Evolutionary conservation across 2,888 invertebrate species (phyloP).

Genomic region (Cyclophora albipunctata): DNA sequence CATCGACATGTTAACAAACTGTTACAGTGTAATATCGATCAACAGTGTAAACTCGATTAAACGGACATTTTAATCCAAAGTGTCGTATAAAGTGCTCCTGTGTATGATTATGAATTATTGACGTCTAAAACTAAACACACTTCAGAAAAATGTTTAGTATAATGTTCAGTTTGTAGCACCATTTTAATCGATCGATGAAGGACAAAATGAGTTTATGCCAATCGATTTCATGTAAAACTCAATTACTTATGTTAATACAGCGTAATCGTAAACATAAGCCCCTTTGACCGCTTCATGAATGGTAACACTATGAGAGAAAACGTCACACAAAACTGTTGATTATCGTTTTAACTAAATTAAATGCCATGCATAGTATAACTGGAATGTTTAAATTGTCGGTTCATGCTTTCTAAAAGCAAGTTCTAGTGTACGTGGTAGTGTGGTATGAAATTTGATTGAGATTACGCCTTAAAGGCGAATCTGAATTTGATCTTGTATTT

Average conservation of each 20-base stretch:
- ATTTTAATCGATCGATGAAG: constrained; percentile 18
- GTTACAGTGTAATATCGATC: constrained; percentile 12
- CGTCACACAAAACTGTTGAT: constrained; percentile 18
- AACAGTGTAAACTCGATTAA: constrained; percentile 14
- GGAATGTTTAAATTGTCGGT: constrained; percentile 11
- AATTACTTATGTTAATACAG: constrained; percentile 19
- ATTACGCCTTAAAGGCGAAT: constrained; percentile 2
- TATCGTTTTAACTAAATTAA: constrained; percentile 8
- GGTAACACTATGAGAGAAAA: constrained; percentile 21
- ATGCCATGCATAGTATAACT: constrained; percentile 23
- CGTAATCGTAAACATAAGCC: constrained; percentile 27
- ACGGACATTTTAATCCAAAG: constrained; percentile 11
- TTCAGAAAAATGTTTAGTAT: too few relatives aligned
- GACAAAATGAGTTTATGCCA: constrained; percentile 35
- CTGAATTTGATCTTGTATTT: too few relatives aligned
- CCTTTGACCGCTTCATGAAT: constrained; percentile 44
- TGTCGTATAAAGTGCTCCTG: constrained; percentile 3
- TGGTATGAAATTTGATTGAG: constrained; percentile 12
- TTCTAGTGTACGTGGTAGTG: constrained; percentile 12
- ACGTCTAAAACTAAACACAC: too few relatives aligned
- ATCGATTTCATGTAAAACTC: constrained; percentile 38
- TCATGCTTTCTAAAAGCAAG: constrained; percentile 18
- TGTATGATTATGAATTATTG: too few relatives aligned
- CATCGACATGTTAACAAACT: constrained; percentile 45
- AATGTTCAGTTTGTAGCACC: too few relatives aligned